Conservation (phyloP, 2,888 invertebrate genomes). For the Odiellus spinosus region DNA sequence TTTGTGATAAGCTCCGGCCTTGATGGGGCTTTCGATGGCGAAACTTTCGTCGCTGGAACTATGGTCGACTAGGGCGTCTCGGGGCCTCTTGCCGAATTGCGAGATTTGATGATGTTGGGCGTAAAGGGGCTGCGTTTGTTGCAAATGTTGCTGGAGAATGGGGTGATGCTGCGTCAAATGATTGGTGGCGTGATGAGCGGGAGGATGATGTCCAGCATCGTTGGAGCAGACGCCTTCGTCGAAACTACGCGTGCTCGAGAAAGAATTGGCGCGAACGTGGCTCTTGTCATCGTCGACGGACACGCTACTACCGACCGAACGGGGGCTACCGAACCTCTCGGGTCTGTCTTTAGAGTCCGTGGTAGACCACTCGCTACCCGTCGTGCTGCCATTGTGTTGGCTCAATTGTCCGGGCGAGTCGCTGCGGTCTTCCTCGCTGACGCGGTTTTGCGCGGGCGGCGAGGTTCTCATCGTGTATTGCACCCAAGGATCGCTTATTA, state of each 20-base stretch:
- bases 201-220: slow-evolving; percentile 6
- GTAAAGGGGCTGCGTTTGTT: slow-evolving; percentile 8
- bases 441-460: slow-evolving; percentile 2
- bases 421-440: slow-evolving; percentile 8
- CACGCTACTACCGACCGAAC: slow-evolving; percentile 15
- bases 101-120: slow-evolving; percentile 5
- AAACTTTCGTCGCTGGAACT: slow-evolving; percentile 49
- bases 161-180: not conserved
- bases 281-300: slow-evolving; percentile 60
- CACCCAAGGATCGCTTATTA: slow-evolving; percentile 13
- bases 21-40: slow-evolving; percentile 17
- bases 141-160: slow-evolving; percentile 16
- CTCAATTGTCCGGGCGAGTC: slow-evolving; percentile 15
- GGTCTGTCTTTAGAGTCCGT: slow-evolving; percentile 22
- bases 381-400: slow-evolving; percentile 13
- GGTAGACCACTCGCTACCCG: slow-evolving; percentile 20
- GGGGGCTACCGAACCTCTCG: slow-evolving; percentile 17
- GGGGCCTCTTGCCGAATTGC: slow-evolving; percentile 3
- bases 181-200: slow-evolving; percentile 9
- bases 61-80: slow-evolving; percentile 29
- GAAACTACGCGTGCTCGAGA: slow-evolving; percentile 43
- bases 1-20: slow-evolving; percentile 13
- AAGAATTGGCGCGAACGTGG: slow-evolving; percentile 54
- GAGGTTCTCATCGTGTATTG: slow-evolving; percentile 8
- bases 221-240: slow-evolving; percentile 9